Conservation (phyloP, 2,797 vertebrate genomes). For the Phataginus tricuspis region DNA sequence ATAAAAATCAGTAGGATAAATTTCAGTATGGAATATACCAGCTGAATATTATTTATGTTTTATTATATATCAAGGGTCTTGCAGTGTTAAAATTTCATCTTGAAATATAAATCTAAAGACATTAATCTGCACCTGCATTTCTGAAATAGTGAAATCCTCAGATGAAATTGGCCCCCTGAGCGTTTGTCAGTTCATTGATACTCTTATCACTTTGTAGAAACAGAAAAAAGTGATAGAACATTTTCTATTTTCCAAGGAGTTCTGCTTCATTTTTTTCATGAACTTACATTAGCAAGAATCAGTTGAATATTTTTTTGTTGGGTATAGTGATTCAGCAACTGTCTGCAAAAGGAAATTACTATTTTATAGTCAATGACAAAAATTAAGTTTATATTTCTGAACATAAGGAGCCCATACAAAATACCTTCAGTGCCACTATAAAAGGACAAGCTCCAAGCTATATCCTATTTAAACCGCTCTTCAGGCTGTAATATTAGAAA, state of each 20-base stretch:
- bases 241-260: conserved; percentile 58
- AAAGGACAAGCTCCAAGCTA: neutral
- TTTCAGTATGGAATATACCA: conserved; percentile 61
- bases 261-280: neutral
- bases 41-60: conserved; percentile 76
- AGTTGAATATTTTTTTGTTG: neutral
- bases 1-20: conserved; percentile 64
- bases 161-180: neutral
- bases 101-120: conserved; percentile 67
- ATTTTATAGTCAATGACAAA: conserved; percentile 42
- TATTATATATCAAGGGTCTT: conserved; percentile 70
- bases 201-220: conserved; percentile 47
- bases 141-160: conserved; percentile 11
- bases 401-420: neutral
- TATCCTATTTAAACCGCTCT: neutral
- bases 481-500: conserved; percentile 20
- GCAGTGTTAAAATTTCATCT: conserved; percentile 71
- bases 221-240: conserved; percentile 14
- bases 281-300: conserved; percentile 51
- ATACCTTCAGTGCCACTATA: neutral
- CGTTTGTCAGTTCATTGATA: conserved; percentile 22
- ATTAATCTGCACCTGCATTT: conserved; percentile 55
- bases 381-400: conserved; percentile 31
- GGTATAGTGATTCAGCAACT: neutral
- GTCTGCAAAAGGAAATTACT: conserved; percentile 14